Conservation (phyloP, 2,797 vertebrate species). For the Esox lucius region DNA sequence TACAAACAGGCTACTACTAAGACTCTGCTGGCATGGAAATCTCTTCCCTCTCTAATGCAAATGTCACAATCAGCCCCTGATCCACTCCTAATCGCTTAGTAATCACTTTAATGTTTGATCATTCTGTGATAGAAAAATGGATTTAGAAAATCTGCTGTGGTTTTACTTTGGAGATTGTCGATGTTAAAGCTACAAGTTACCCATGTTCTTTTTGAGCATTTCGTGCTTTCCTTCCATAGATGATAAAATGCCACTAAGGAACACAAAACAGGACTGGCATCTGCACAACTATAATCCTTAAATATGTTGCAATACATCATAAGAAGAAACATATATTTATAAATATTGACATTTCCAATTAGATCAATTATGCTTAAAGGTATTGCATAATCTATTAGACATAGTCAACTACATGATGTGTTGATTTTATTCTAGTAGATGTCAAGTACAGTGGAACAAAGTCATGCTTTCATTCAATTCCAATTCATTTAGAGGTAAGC, state of each 20-base stretch:
- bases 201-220: background rate
- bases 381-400: slow-evolving; percentile 58
- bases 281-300: background rate
- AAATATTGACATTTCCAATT: background rate
- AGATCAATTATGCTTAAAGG: slow-evolving; percentile 30
- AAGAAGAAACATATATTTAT: background rate
- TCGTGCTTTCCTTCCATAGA: background rate
- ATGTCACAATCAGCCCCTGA: slow-evolving; percentile 68
- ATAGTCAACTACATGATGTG: slow-evolving; percentile 41
- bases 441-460: slow-evolving; percentile 44
- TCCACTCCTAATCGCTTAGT: slow-evolving; percentile 67
- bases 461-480: background rate
- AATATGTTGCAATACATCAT: background rate
- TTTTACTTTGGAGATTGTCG: slow-evolving; percentile 47
- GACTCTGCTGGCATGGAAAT: slow-evolving; percentile 52
- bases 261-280: background rate
- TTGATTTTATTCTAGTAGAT: background rate
- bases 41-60: slow-evolving; percentile 58
- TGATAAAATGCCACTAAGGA: background rate
- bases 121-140: slow-evolving; percentile 60
- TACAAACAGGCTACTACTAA: slow-evolving; percentile 39
- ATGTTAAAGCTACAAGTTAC: slow-evolving; percentile 45
- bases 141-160: slow-evolving; percentile 60
- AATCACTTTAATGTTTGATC: slow-evolving; percentile 69
- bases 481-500: background rate